Percentiles rank a stretch among this genome's conserved stretches.
Conservation (phyloP, 2,113 vertebrate genomes). For the Coregonus clupeaformis region DNA sequence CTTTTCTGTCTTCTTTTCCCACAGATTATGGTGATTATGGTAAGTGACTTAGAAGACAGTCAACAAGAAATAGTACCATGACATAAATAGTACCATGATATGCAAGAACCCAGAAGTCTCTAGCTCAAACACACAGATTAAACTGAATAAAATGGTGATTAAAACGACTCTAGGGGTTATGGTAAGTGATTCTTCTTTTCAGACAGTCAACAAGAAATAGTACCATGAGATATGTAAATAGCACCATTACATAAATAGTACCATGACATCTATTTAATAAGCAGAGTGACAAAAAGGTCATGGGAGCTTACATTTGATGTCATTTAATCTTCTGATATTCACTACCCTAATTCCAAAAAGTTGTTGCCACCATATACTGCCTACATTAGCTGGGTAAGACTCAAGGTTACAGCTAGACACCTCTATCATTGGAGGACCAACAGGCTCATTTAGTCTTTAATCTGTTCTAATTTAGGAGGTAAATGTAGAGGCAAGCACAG, state of each 20-base stretch:
- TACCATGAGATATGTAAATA: background rate
- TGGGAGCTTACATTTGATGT: conserved; percentile 1
- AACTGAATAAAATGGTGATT: too few relatives aligned
- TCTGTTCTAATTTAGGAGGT: conserved; percentile 16
- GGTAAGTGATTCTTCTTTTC: too few relatives aligned
- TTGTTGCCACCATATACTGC: background rate
- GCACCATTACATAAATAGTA: too few relatives aligned
- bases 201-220: background rate
- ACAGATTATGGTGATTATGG: conserved; percentile 58
- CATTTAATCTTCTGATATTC: background rate
- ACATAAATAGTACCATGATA: background rate
- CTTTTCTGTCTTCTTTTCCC: conserved; percentile 10
- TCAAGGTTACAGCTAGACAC: too few relatives aligned
- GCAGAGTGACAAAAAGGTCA: background rate
- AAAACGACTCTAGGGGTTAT: too few relatives aligned
- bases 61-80: background rate
- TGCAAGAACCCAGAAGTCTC: too few relatives aligned
- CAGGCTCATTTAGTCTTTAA: background rate
- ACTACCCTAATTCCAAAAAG: background rate
- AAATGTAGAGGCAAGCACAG: conserved; percentile 1
- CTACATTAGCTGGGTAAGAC: background rate
- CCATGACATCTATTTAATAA: background rate
- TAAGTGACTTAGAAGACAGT: conserved; percentile 38
- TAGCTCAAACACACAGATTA: too few relatives aligned
- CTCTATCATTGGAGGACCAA: background rate